A percentile compares a stretch with the other conserved stretches of the same genome.
phyloP scores from a whole-genome alignment of 2,113 vertebrate genomes.

The Vulpes vulpes region DNA sequence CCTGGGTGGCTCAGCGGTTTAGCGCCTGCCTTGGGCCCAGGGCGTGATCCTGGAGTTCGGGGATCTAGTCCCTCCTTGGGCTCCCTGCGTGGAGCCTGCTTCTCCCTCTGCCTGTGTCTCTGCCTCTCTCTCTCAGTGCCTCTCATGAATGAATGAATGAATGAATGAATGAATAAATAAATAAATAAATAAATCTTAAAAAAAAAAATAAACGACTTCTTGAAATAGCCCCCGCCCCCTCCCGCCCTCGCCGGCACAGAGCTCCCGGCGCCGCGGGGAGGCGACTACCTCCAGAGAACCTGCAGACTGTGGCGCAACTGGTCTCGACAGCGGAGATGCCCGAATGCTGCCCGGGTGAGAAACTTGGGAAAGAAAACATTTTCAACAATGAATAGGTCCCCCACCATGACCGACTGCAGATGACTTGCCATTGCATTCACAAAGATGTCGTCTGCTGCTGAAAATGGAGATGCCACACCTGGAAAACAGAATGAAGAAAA shows the following conservation, averaged over 20 bases:
- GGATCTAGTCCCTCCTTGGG: no score
- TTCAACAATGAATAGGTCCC: constrained; percentile 74
- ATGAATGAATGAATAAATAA: no score
- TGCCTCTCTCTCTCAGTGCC: no score
- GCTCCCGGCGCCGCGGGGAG: not conserved
- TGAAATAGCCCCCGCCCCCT: not conserved
- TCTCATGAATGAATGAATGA: no score
- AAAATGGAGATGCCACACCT: constrained; percentile 87
- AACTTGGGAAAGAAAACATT: constrained; percentile 63
- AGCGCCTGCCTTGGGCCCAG: no score
- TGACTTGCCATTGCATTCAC: constrained; percentile 79
- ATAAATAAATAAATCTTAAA: no score
- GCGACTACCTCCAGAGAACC: constrained; percentile 70
- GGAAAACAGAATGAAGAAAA: constrained; percentile 90
- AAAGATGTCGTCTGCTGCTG: constrained; percentile 89
- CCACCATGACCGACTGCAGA: constrained; percentile 77
- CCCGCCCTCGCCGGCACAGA: not conserved
- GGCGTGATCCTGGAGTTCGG: no score
- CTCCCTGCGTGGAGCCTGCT: no score
- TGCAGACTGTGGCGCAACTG: constrained; percentile 81
- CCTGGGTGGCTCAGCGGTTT: no score
- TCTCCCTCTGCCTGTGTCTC: no score
- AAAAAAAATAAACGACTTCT: no score
- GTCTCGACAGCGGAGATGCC: constrained; percentile 63
- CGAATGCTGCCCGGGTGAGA: constrained; percentile 64